Evolutionary conservation across 2,888 invertebrate species (phyloP).

Genomic region (Caradrina clavipalpis): DNA sequence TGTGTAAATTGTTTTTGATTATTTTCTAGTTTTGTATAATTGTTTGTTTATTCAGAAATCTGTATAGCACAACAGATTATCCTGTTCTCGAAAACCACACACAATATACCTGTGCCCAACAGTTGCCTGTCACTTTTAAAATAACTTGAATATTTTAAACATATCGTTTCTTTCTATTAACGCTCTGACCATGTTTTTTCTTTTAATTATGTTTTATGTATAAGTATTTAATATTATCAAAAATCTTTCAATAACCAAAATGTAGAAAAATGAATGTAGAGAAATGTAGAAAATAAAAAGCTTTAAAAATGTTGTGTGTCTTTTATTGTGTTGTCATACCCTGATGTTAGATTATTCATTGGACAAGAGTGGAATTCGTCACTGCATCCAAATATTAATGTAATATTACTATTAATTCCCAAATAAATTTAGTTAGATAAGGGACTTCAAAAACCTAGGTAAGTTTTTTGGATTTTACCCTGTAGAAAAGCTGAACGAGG

Average conservation of each 20-base stretch:
- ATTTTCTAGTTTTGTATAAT: neutral
- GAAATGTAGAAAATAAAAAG: conserved; percentile 14
- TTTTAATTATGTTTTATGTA: neutral
- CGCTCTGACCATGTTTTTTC: neutral
- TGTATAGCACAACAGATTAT: neutral
- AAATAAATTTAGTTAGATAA: too few species aligned
- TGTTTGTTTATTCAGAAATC: neutral
- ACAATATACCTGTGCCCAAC: neutral
- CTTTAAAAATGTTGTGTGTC: neutral
- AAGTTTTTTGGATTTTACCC: too few species aligned
- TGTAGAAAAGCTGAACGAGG: too few species aligned
- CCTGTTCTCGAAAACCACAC: neutral
- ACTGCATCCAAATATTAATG: too few species aligned
- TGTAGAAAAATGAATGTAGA: too few species aligned
- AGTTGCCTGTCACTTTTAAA: neutral
- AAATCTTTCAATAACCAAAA: neutral
- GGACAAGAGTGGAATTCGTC: too few species aligned
- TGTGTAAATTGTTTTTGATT: neutral
- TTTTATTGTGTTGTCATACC: conserved; percentile 2
- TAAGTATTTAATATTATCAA: conserved; percentile 13
- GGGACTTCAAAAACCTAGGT: too few species aligned
- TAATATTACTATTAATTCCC: too few species aligned
- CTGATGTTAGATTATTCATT: too few species aligned
- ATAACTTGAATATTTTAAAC: too few species aligned
- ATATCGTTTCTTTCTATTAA: neutral